Base-by-base conservation (phyloP, 2,888 invertebrate genomes). In the Neoascia interrupta region DNA sequence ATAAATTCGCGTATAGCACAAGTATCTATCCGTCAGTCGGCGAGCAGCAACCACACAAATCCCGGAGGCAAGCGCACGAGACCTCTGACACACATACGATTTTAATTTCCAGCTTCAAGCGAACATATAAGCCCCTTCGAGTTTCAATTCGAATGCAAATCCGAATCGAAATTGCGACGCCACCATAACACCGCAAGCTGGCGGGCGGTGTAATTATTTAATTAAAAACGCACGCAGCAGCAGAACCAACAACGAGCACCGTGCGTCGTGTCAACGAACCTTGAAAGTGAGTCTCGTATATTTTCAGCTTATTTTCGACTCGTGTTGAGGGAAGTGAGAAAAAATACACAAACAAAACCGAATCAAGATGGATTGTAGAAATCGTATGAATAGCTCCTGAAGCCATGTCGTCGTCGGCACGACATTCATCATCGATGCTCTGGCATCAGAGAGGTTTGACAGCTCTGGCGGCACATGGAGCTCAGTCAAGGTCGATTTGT, bases 251-350 rank as follows among this genome's bases (percentile, higher is more conserved):
- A 4, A 41, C 13, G 6, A 11, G 11, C 45, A 41, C 31, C n/a
- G 11, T 10, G 18, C 19, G 18, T 18, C 43, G 54, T 56, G 76
- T 76, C 76, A 76, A 76, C 76, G 76, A 72, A 76, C 76, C 76
- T 76, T 76, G 72, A 76, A 76, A 70, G 72, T 60, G 64, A 72
- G 69, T 69, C 58, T 54, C 61, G 58, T 64, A 76, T 54, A 41
- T 68, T 54, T 43, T 43, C n/a, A 53, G 41, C 70, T 58, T 21
- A 28, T 47, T 53, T 58, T 53, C 58, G 56, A n/a, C n/a, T n/a
- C n/a, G n/a, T n/a, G n/a, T n/a, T n/a, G n/a, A n/a, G n/a, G n/a
- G n/a, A n/a, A n/a, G n/a, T n/a, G n/a, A n/a, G n/a, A n/a, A n/a
- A n/a, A n/a, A 31, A 28, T 23, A 19, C 39, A 23, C 39, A 69